Conservation (phyloP, 2,113 vertebrate species). For the Erinaceus europaeus region DNA sequence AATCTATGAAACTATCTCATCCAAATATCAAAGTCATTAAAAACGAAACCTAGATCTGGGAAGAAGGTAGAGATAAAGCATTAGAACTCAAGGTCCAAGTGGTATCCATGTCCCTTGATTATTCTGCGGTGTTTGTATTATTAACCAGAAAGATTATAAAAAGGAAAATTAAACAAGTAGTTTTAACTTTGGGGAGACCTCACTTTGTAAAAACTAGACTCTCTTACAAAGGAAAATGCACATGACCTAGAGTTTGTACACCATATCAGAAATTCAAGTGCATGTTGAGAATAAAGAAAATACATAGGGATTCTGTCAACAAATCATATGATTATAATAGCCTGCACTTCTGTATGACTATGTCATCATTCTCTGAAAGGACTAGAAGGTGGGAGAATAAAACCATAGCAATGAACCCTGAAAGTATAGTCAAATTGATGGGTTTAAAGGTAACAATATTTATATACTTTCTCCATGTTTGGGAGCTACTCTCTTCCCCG, state of each 20-base stretch:
- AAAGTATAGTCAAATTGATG: no score
- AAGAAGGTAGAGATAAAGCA: neutral
- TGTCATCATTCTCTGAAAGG: no score
- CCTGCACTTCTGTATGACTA: neutral
- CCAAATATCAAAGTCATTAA: neutral
- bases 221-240: neutral
- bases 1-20: neutral
- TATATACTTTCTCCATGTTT: no score
- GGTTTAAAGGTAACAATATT: no score
- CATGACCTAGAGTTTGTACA: neutral
- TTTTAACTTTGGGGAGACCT: neutral
- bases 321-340: neutral
- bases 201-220: neutral
- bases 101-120: neutral
- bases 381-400: no score
- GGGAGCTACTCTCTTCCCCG: no score
- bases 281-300: neutral
- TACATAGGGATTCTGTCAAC: neutral
- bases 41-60: neutral
- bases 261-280: neutral
- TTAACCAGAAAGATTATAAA: neutral
- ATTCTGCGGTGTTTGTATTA: neutral
- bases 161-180: neutral
- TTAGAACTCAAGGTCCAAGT: neutral
- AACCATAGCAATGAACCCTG: no score